Evolutionary conservation across 2,113 vertebrate species (phyloP).

Genomic region (Vidua macroura): DNA sequence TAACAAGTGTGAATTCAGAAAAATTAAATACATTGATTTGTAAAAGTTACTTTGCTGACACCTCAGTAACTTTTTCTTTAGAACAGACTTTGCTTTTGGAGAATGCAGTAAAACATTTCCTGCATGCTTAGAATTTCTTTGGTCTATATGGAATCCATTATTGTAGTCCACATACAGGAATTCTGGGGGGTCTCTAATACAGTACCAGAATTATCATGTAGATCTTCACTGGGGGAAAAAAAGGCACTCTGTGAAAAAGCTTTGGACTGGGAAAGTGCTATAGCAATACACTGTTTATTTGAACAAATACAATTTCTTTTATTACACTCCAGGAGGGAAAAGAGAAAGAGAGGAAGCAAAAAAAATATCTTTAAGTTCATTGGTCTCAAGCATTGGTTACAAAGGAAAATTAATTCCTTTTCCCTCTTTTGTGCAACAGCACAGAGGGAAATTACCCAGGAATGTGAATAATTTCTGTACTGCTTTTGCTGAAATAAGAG

Average conservation of each 20-base stretch:
- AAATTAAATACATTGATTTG: background rate
- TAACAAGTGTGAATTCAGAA: background rate
- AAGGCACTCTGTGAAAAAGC: background rate
- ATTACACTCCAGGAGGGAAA: conserved; percentile 43
- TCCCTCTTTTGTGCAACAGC: background rate
- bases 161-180: background rate
- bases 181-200: background rate
- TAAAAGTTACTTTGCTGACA: background rate
- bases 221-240: background rate
- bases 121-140: background rate
- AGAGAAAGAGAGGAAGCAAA: background rate
- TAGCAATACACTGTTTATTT: conserved; percentile 50
- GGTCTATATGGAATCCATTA: background rate
- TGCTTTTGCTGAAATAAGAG: background rate
- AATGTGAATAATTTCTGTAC: background rate
- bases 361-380: conserved; percentile 23
- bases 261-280: conserved; percentile 18
- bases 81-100: conserved; percentile 1
- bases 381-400: conserved; percentile 41
- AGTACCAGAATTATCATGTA: background rate
- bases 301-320: conserved; percentile 55
- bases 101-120: background rate
- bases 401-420: conserved; percentile 45
- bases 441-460: conserved; percentile 14
- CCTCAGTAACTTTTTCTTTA: background rate